These are phyloP conservation scores for Otus sunia DNA, from an alignment of 2,113 vertebrate genomes.

Conservation along the genomic window DNA sequence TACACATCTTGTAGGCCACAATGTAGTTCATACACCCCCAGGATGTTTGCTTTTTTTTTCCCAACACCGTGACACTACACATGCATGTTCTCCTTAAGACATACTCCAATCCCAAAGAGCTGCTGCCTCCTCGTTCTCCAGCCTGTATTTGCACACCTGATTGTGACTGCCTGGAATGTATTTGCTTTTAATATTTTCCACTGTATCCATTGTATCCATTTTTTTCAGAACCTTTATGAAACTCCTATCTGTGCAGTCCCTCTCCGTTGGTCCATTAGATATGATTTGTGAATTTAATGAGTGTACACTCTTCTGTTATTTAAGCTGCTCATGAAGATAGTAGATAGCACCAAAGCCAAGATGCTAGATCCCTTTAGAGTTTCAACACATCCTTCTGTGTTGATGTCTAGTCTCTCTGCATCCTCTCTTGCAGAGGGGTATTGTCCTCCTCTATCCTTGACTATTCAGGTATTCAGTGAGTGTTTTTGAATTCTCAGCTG, in stretches of 20 bases:
- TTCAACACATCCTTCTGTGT: not conserved
- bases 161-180: not conserved
- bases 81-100: fast-evolving
- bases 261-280: not conserved
- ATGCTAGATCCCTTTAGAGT: not conserved
- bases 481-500: not conserved
- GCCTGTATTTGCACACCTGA: not conserved
- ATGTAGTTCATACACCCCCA: not conserved
- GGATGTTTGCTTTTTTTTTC: not conserved
- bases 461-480: not conserved
- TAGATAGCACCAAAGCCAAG: not conserved
- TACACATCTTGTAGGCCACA: not conserved
- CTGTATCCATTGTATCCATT: not conserved
- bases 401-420: not conserved
- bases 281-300: not conserved
- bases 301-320: not conserved
- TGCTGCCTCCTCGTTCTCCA: not conserved
- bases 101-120: not conserved
- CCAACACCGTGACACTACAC: not conserved
- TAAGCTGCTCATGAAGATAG: not conserved
- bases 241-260: not conserved
- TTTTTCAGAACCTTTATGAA: not conserved
- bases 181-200: not conserved
- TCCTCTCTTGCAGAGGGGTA: not conserved
- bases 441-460: not conserved